Conservation (phyloP, 2,797 vertebrate genomes). For the Florisuga fusca region DNA sequence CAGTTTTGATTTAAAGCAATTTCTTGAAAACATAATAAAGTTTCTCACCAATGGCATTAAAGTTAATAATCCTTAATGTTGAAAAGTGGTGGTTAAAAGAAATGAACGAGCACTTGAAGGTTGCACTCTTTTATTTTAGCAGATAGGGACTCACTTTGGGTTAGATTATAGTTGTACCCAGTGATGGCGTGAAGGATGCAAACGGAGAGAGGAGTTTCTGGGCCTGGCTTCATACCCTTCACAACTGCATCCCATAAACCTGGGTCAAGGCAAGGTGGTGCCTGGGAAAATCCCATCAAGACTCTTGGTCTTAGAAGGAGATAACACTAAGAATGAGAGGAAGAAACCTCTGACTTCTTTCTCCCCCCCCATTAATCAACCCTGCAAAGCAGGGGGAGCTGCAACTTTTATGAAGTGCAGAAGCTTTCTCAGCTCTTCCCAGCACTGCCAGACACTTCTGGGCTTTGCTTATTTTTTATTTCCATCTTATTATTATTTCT, state of each 20-base stretch:
- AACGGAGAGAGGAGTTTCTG: background rate
- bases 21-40: conserved; percentile 71
- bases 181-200: background rate
- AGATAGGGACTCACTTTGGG: conserved; percentile 32
- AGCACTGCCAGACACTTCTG: background rate
- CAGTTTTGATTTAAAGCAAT: conserved; percentile 67
- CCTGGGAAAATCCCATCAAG: background rate
- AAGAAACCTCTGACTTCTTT: background rate
- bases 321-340: background rate
- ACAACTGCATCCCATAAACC: background rate
- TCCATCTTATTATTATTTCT: background rate
- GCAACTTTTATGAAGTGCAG: background rate
- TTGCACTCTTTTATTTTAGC: conserved; percentile 60
- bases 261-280: background rate
- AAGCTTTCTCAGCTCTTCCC: background rate
- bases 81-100: conserved; percentile 72
- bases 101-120: conserved; percentile 54
- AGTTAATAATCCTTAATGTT: conserved; percentile 75
- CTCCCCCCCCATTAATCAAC: background rate
- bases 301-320: background rate
- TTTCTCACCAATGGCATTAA: conserved; percentile 74
- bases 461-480: conserved; percentile 31
- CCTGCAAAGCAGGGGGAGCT: background rate
- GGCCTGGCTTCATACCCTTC: background rate
- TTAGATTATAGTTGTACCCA: background rate